These are phyloP conservation scores for Sphaerophoria rueppellii DNA, from an alignment of 2,888 invertebrate genomes.

Conservation along the genomic window DNA sequence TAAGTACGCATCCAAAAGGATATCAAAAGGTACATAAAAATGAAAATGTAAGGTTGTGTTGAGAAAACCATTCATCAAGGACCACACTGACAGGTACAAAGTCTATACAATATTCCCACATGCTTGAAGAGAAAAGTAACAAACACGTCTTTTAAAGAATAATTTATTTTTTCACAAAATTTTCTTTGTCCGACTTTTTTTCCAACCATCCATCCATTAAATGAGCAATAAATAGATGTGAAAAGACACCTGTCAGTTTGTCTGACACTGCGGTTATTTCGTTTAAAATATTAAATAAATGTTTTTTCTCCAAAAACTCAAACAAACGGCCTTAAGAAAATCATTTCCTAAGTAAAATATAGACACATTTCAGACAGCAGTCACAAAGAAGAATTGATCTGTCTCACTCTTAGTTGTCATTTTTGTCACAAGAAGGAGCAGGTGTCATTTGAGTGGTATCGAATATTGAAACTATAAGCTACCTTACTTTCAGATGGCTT, in stretches of 20 bases:
- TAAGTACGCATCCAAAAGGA: background rate
- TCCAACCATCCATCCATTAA: conserved; percentile 26
- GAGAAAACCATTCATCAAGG: conserved; percentile 55
- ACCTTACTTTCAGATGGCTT: no score
- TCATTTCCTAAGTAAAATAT: background rate
- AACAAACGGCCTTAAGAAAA: background rate
- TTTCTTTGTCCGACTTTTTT: conserved; percentile 5
- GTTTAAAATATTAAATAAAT: conserved; percentile 66
- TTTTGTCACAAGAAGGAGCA: conserved; percentile 5
- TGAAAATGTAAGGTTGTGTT: conserved; percentile 33
- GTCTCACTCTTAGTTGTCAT: conserved; percentile 14
- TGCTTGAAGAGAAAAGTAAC: background rate
- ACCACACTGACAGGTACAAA: conserved; percentile 56
- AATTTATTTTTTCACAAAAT: background rate
- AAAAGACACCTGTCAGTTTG: conserved; percentile 59
- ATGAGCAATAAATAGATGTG: conserved; percentile 46
- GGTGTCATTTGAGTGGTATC: conserved; percentile 4
- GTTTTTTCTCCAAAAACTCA: background rate
- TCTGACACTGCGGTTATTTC: conserved; percentile 63
- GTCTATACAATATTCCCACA: conserved; percentile 37
- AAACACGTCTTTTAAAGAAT: conserved; percentile 14
- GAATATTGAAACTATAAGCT: no score
- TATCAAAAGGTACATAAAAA: background rate
- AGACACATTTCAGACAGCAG: conserved; percentile 24
- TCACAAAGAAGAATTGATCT: conserved; percentile 32